A percentile compares a stretch with the other conserved stretches of the same genome.
phyloP scores from a whole-genome alignment of 2,113 vertebrate species.

The Polypterus senegalus region DNA sequence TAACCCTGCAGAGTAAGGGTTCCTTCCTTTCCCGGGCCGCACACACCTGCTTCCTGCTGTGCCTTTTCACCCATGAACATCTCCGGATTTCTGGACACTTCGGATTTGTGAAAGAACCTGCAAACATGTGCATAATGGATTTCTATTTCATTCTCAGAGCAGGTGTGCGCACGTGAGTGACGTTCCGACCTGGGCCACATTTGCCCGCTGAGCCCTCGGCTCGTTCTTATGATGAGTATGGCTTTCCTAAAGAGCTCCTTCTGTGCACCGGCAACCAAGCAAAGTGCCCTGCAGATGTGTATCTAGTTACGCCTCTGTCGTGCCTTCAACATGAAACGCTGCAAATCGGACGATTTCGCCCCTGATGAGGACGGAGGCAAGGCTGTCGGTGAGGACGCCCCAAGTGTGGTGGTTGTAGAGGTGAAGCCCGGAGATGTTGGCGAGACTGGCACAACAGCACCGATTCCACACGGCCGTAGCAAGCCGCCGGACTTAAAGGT shows the following conservation, averaged over 20 bases:
- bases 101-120: too few species aligned
- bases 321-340: slow-evolving; percentile 51
- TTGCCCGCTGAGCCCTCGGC: not conserved
- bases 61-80: too few species aligned
- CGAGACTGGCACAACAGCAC: slow-evolving; percentile 25
- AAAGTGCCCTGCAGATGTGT: not conserved
- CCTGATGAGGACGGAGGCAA: slow-evolving; percentile 40
- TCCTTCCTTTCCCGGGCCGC: too few species aligned
- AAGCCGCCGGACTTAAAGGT: slow-evolving; percentile 67
- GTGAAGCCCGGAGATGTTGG: slow-evolving; percentile 41
- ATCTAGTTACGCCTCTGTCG: not conserved
- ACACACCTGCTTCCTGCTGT: too few species aligned
- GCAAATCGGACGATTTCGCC: slow-evolving; percentile 58
- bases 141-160: not conserved
- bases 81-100: too few species aligned
- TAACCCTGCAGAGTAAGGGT: too few species aligned
- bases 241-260: not conserved
- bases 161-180: not conserved
- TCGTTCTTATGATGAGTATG: not conserved
- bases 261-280: not conserved
- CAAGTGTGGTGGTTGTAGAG: slow-evolving; percentile 37
- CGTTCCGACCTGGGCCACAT: not conserved
- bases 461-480: slow-evolving; percentile 32
- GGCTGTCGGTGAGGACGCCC: slow-evolving; percentile 37
- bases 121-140: too few species aligned